Conservation (phyloP, 37 sponge, comb jelly and placozoan species). For the Diacarnus erythraeanus region DNA sequence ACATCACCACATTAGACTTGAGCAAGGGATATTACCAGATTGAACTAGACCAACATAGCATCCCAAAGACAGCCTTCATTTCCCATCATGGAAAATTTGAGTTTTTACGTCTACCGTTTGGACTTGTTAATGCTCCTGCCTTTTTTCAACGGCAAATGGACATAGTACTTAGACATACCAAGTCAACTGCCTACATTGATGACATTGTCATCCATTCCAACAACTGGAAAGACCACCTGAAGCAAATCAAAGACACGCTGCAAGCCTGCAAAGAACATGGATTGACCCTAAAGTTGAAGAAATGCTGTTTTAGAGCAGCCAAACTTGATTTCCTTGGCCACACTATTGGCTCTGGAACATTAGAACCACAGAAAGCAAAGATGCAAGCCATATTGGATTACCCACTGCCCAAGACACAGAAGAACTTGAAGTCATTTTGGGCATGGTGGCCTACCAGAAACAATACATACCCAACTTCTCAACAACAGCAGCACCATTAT, state of each 20-base stretch:
- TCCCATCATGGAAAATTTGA: conserved; percentile 59
- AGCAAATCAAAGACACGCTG: conserved; percentile 46
- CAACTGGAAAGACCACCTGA: conserved; percentile 2
- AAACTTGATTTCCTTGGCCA: conserved; percentile 42
- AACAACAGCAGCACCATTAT: neutral
- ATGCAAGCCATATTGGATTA: neutral
- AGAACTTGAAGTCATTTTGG: neutral
- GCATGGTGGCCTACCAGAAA: neutral
- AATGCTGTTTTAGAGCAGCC: conserved; percentile 39
- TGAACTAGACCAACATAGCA: conserved; percentile 37
- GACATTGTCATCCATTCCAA: conserved; percentile 28
- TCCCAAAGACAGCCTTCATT: conserved; percentile 46
- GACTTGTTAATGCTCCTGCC: conserved; percentile 45
- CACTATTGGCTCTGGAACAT: neutral
- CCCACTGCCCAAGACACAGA: neutral
- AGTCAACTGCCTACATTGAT: conserved; percentile 23
- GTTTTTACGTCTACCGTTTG: conserved; percentile 56
- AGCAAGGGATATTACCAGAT: conserved; percentile 68
- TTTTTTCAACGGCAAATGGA: conserved; percentile 65
- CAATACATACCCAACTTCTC: neutral
- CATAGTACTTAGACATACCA: conserved; percentile 23
- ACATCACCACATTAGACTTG: too few relatives aligned
- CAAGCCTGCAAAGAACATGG: conserved; percentile 36
- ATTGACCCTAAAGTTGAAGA: conserved; percentile 45
- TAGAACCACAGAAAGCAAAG: neutral